Evolutionary conservation across 2,888 invertebrate species (phyloP).

Genomic region (Harpalus rufipes): DNA sequence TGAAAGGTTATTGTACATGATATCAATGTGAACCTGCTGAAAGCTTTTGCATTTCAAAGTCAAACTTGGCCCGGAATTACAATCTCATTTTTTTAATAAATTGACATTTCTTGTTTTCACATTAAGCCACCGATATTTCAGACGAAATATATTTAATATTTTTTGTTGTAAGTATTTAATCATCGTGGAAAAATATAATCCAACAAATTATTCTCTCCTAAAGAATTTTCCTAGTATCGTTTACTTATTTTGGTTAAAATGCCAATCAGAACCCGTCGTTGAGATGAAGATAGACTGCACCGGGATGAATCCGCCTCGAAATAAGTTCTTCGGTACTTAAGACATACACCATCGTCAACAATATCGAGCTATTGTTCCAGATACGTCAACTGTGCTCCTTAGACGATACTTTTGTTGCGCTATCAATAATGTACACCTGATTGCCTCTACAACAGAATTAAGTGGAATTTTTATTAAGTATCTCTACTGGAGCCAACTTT

Average conservation of each 20-base stretch:
- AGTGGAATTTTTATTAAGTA: slow-evolving; percentile 31
- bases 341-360: neutral
- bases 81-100: neutral
- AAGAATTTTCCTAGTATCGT: neutral
- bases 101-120: neutral
- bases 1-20: too few relatives aligned
- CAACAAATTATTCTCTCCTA: neutral
- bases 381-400: slow-evolving; percentile 8
- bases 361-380: slow-evolving; percentile 16
- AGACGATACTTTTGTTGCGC: slow-evolving; percentile 6
- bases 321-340: neutral
- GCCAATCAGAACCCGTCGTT: neutral
- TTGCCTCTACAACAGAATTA: slow-evolving; percentile 23
- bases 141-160: neutral
- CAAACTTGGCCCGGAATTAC: neutral
- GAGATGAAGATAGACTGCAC: neutral
- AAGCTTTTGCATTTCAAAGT: too few relatives aligned
- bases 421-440: slow-evolving; percentile 48
- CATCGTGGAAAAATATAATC: neutral
- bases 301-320: neutral
- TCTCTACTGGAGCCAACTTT: neutral
- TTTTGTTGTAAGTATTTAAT: neutral
- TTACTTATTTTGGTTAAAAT: neutral
- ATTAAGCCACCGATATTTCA: too few relatives aligned
- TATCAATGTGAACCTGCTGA: too few relatives aligned